Evolutionary conservation across 2,888 invertebrate genomes (phyloP), one percentile per base, ranked within the genome.

Genomic region (Chaetogeoica ovagalla): DNA sequence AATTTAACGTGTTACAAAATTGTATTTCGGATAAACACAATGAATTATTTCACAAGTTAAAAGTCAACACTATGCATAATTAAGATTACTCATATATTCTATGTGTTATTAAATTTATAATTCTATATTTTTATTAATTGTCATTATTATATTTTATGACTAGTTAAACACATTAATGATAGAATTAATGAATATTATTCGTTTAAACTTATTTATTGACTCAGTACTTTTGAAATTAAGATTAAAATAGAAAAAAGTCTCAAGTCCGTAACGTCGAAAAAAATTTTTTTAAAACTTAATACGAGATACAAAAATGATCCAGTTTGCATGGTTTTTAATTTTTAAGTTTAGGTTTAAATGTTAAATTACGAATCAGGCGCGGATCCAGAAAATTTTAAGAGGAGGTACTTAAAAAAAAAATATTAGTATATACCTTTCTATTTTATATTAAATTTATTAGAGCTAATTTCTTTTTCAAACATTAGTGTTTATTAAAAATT

Each of bases 131-230:
- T 43, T 21, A 5, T 43, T 39, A n/a, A n/a, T 65, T n/a, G 4
- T 19, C 9, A 52, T 69, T 43, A 43, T 72, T 60, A 43, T n/a
- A n/a, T n/a, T 30, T 63, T 66, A 48, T 66, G 72, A 72, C 59
- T 60, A 60, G 59, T 30, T 43, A 11, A 72, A 60, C 43, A 43
- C 43, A 23, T 23, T 11, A 39, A 71, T 48, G 13, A 21, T 19
- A 43, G 6, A 60, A 17, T 57, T 57, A 39, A 60, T 1, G 17
- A 48, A 23, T 68, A 68, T 30, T 30, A 4, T 30, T 30, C 30
- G n/a, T 48, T 68, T 48, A 68, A 48, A 23, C 23, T 2, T 68
- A 68, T 4, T 21, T 7, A 43, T 43, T 48, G 23, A 21, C 21
- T 7, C 15, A 66, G n/a, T 65, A 11, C 15, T 7, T 43, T 43